Percentiles rank a stretch among this genome's conserved stretches.
Conservation (phyloP, 2,888 invertebrate genomes). For the Stenodera caucasica region DNA sequence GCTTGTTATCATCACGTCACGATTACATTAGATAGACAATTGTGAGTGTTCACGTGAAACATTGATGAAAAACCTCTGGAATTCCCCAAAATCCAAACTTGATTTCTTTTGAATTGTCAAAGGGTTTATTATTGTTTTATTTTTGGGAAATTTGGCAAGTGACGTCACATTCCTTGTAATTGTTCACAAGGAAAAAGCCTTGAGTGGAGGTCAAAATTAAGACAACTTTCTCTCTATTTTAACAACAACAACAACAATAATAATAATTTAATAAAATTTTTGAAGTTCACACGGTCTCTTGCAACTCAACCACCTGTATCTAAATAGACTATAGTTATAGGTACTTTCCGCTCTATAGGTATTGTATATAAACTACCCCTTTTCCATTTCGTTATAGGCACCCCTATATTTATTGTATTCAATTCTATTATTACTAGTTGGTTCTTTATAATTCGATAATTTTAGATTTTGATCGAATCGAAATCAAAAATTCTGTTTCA, state of each 20-base stretch:
- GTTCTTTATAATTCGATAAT: too few species aligned
- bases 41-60: slow-evolving; percentile 6
- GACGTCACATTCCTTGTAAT: neutral
- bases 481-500: too few species aligned
- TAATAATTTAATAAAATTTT: too few species aligned
- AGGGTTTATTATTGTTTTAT: neutral
- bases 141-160: neutral
- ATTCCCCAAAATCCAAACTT: neutral
- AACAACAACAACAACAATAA: neutral
- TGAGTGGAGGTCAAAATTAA: slow-evolving; percentile 5
- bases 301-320: neutral
- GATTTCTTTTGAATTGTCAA: neutral
- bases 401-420: neutral
- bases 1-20: slow-evolving; percentile 5
- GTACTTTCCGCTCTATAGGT: neutral
- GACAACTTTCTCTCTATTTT: neutral
- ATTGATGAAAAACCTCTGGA: neutral
- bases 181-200: slow-evolving; percentile 7
- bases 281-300: slow-evolving; percentile 2
- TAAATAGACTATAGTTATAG: neutral
- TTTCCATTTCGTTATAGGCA: neutral
- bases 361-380: neutral
- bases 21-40: neutral
- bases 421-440: too few species aligned
- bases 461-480: too few species aligned